Evolutionary conservation across 2,888 invertebrate genomes (phyloP), one percentile per base, ranked within the genome.

Genomic region (Sepiola atlantica): DNA sequence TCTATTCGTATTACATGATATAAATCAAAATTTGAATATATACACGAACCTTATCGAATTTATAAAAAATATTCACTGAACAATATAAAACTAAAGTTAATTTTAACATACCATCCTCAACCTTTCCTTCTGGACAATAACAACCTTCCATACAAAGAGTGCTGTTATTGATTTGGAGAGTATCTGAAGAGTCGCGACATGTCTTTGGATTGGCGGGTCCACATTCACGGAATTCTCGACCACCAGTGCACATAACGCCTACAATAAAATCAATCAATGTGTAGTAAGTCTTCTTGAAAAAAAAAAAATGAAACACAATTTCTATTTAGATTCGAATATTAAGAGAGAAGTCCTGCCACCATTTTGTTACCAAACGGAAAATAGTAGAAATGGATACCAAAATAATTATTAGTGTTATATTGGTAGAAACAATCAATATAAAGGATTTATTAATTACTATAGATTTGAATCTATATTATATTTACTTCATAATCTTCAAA

Each of bases 211-310:
- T 92, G 10, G 92, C 92, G 24, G 92, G 92, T 14, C 92, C 92
- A n/a, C 92, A 92, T 55, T 45, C 92, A 10, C n/a, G 45, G 35
- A 55, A 92, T 45, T 45, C 92, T 92, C 55, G 54, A 20, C 92
- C 92, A 92, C 54, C 92, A 92, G 92, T 92, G 32, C 92, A 92
- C 92, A 92, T 92, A 24, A 92, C 92, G 54, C 92, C 92, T 92
- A 28, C 16, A 77, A 77, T 32, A 54, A 92, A 55, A 45, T n/a
- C 45, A 91, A 91, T 54, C 18, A 45, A 24, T 45, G 24, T 54
- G 28, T 54, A 21, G 6, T 28, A 45, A 8, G 35, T 91, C 35
- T 45, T 28, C 12, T 45, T 0, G 14, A n/a, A 28, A 35, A 91
- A 35, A n/a, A 45, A 77, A 77, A 1, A 14, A 77, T 16, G n/a